Percentiles rank a stretch among this genome's conserved stretches.
Evolutionary conservation across 2,797 vertebrate species (phyloP).

Genomic region (Danio choprae): DNA sequence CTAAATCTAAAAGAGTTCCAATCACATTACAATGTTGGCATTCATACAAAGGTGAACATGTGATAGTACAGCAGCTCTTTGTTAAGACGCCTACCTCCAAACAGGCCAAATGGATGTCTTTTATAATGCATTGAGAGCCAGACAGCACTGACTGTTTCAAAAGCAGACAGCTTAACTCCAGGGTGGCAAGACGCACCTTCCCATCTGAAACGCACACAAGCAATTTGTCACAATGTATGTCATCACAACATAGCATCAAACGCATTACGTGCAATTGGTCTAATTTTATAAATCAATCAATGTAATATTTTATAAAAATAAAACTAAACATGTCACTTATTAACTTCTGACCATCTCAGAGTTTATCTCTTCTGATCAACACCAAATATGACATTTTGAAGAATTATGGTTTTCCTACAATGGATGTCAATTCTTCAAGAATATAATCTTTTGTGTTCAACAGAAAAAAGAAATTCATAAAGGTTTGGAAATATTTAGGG

Average conservation of each 20-base stretch:
- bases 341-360: neutral
- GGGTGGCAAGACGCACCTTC: constrained; percentile 90
- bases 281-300: neutral
- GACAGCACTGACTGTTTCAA: constrained; percentile 92
- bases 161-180: constrained; percentile 93
- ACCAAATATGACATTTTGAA: too few species aligned
- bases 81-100: constrained; percentile 82
- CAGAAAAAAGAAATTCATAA: too few species aligned
- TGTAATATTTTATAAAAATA: neutral
- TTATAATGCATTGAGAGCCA: constrained; percentile 86
- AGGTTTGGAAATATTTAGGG: too few species aligned
- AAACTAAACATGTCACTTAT: neutral
- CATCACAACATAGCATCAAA: neutral
- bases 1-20: too few species aligned
- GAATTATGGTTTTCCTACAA: too few species aligned
- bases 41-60: neutral
- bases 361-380: too few species aligned
- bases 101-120: constrained; percentile 94
- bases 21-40: neutral
- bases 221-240: neutral
- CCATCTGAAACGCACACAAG: constrained; percentile 78
- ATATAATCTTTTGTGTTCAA: too few species aligned
- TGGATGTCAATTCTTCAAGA: too few species aligned
- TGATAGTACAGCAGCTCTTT: neutral
- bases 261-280: neutral